Base-by-base conservation (phyloP, 2,888 invertebrate species). In the Sphaeridia pumilis region DNA sequence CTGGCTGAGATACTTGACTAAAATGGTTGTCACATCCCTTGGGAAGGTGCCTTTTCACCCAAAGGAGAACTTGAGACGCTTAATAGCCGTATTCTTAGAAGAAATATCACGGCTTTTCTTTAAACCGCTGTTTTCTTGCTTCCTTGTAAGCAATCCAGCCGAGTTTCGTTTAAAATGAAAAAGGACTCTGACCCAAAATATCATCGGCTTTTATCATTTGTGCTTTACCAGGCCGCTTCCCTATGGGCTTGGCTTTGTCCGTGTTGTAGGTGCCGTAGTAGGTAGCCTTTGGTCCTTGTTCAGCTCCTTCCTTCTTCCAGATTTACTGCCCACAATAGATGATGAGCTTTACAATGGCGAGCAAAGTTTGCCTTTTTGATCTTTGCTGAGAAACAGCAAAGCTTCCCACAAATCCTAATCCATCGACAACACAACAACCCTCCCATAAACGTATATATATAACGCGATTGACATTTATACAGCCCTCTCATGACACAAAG, bases 181-280 rank as follows among this genome's bases (percentile, higher is more conserved):
- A 38, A 38, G 38, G 38, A 38, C 38, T 38, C 12, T 38, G 38
- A 38, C 38, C 38, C 38, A 38, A 38, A 38, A n/a, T n/a, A n/a
- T n/a, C n/a, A n/a, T n/a, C n/a, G n/a, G n/a, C n/a, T n/a, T n/a
- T n/a, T n/a, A n/a, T n/a, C n/a, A n/a, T n/a, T n/a, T n/a, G n/a
- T n/a, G n/a, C n/a, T n/a, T n/a, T n/a, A n/a, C n/a, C n/a, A n/a
- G n/a, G n/a, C n/a, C n/a, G n/a, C n/a, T n/a, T n/a, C n/a, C n/a
- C n/a, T n/a, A n/a, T n/a, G n/a, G n/a, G n/a, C n/a, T n/a, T n/a
- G n/a, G n/a, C n/a, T n/a, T n/a, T n/a, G n/a, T n/a, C n/a, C n/a
- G n/a, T n/a, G n/a, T n/a, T n/a, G n/a, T n/a, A n/a, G n/a, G n/a
- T n/a, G n/a, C n/a, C 17, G 38, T 17, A n/a, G n/a, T n/a, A n/a